phyloP scores from a whole-genome alignment of 2,797 vertebrate species.

The Carduelis carduelis region DNA sequence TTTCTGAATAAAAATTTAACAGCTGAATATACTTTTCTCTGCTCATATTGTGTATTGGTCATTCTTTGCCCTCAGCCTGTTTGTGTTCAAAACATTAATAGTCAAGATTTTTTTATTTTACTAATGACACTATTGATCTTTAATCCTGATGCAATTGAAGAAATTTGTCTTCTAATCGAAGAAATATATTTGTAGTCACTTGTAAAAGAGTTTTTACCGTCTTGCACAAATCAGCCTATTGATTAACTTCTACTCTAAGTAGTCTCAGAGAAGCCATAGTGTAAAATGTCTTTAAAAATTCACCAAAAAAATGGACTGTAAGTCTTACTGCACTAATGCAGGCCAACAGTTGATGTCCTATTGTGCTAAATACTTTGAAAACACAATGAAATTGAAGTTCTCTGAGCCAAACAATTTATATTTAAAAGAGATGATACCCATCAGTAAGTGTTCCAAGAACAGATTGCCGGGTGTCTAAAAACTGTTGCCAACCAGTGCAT shows the following conservation, averaged over 20 bases:
- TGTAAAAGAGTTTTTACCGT: neutral
- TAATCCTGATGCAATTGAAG: neutral
- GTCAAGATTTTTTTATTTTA: neutral
- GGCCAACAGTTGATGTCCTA: neutral
- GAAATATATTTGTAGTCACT: neutral
- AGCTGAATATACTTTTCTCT: neutral
- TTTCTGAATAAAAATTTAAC: neutral
- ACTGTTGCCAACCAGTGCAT: constrained; percentile 31
- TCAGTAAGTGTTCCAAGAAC: constrained; percentile 31
- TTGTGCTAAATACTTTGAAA: constrained; percentile 35
- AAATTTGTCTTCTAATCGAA: neutral
- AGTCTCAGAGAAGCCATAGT: neutral
- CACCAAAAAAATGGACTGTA: neutral
- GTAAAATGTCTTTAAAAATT: constrained; percentile 5
- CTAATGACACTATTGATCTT: neutral
- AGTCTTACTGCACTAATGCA: neutral
- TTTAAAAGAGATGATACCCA: neutral
- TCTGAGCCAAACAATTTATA: neutral
- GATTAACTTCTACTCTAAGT: neutral
- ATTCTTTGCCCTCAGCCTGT: neutral
- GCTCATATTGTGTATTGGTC: neutral
- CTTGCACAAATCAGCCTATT: neutral
- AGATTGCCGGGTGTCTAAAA: constrained; percentile 16
- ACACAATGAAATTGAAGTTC: constrained; percentile 19
- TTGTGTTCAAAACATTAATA: neutral